Evolutionary conservation across 2,113 vertebrate species (phyloP).

Genomic region (Callipepla squamata): DNA sequence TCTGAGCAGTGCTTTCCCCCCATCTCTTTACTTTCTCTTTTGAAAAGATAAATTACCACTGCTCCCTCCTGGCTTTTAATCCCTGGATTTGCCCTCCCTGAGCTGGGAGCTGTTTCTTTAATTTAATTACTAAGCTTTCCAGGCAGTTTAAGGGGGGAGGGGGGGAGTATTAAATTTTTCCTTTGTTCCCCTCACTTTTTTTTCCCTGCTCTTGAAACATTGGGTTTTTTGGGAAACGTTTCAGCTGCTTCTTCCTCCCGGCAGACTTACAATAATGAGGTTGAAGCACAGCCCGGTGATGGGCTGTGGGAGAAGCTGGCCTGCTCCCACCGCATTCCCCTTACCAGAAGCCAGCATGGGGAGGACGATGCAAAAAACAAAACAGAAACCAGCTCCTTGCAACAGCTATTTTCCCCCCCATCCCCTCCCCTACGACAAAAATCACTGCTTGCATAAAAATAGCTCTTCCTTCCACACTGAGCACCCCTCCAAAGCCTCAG

Average conservation of each 20-base stretch:
- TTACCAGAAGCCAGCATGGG: not conserved
- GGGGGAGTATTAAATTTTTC: not conserved
- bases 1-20: not conserved
- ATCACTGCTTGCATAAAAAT: not conserved
- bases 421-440: not conserved
- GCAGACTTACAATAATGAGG: not conserved
- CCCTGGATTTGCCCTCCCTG: not conserved
- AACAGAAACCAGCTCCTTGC: not conserved
- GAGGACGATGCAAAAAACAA: not conserved
- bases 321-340: not conserved
- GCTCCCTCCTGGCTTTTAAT: constrained; percentile 34
- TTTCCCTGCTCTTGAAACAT: not conserved
- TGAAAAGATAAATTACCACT: constrained; percentile 52
- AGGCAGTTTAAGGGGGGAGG: not conserved
- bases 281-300: not conserved
- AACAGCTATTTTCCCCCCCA: not conserved
- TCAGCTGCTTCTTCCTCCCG: constrained; percentile 32
- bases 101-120: constrained; percentile 44
- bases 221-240: constrained; percentile 6
- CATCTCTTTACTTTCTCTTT: constrained; percentile 15
- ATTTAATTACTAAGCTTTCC: constrained; percentile 49
- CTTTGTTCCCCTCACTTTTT: not conserved
- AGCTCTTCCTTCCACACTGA: not conserved
- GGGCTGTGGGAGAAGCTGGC: not conserved
- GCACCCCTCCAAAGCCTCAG: not conserved